Evolutionary conservation across 92 coral and sea anemone species (phyloP).

Genomic region (Metridium senile): DNA sequence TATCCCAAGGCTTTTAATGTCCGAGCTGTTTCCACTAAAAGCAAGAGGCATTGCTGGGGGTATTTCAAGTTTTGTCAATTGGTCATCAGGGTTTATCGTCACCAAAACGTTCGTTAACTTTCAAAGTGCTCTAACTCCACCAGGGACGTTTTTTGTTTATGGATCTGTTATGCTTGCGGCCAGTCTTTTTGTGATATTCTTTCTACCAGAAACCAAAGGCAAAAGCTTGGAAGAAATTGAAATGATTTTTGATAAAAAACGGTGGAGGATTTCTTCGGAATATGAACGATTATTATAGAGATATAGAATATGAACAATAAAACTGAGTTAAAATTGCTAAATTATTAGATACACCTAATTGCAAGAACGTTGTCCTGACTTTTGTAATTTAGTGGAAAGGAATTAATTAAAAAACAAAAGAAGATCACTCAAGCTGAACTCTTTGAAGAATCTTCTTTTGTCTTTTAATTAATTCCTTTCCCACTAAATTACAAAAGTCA

Average conservation of each 20-base stretch:
- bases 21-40: constrained; percentile 74
- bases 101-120: constrained; percentile 65
- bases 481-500: no score
- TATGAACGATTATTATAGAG: no score
- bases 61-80: constrained; percentile 52
- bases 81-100: constrained; percentile 64
- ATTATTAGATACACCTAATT: no score
- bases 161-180: constrained; percentile 60
- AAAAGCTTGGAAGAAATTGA: constrained; percentile 85
- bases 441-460: no score
- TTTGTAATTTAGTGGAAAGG: no score
- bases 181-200: constrained; percentile 56
- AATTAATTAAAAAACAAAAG: no score
- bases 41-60: constrained; percentile 80
- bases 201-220: constrained; percentile 91
- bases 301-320: no score
- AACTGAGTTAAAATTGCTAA: no score
- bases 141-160: constrained; percentile 84
- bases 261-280: no score
- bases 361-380: no score
- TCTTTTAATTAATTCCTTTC: no score
- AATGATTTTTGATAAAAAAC: constrained; percentile 46
- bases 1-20: constrained; percentile 84
- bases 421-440: no score
- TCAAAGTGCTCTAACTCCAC: constrained; percentile 46